Percentiles rank a stretch among this genome's conserved stretches.
These are phyloP conservation scores for Hippopotamus amphibius DNA, from an alignment of 2,113 vertebrate genomes.

Conservation along the genomic window DNA sequence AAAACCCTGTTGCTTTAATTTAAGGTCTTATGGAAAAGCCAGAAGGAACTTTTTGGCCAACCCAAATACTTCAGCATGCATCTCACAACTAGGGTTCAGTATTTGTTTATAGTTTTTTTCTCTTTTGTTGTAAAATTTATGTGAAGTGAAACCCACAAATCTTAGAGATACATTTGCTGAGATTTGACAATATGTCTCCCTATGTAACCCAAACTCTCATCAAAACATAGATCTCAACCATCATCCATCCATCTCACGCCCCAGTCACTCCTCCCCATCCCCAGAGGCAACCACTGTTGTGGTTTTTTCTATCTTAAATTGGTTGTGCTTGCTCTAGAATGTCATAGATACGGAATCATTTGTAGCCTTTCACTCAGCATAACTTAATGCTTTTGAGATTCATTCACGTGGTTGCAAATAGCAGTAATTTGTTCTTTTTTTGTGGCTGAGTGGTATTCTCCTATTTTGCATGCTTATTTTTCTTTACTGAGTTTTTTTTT, in stretches of 20 bases:
- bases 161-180: not conserved
- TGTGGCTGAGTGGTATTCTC: not conserved
- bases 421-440: not conserved
- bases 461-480: not conserved
- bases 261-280: not conserved
- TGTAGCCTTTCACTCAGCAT: not conserved
- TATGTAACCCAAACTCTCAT: not conserved
- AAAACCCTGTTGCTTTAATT: not conserved
- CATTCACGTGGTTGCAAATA: accelerated
- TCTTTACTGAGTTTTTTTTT: not conserved
- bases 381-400: not conserved
- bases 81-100: not conserved
- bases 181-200: not conserved
- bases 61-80: not conserved
- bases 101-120: not conserved
- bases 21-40: too few species aligned
- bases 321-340: not conserved
- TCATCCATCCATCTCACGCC: not conserved
- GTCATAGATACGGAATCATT: accelerated
- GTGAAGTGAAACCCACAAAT: not conserved
- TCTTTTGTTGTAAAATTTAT: not conserved
- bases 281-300: too few species aligned
- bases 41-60: too few species aligned
- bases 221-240: not conserved
- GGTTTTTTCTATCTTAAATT: not conserved